Percentiles rank a stretch among this genome's conserved stretches.
Evolutionary conservation across 2,113 vertebrate species (phyloP).

Genomic region (Caranx melampygus): DNA sequence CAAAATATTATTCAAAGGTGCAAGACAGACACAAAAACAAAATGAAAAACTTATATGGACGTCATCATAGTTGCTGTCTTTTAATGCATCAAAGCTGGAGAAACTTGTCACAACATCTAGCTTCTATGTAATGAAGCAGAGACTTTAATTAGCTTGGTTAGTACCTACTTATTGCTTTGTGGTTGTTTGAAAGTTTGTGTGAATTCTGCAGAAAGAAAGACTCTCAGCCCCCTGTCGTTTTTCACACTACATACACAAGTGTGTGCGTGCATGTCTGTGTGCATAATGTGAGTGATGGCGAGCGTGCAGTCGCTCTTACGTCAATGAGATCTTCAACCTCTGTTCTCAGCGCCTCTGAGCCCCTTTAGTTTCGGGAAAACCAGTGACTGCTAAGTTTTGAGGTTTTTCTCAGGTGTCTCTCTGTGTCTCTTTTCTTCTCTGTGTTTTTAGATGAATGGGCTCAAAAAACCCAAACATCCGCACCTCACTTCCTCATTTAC

Average conservation of each 20-base stretch:
- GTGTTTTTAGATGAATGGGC: conserved; percentile 85
- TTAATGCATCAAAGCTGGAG: background rate
- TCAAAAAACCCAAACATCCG: conserved; percentile 87
- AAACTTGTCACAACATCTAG: background rate
- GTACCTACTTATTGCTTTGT: conserved; percentile 41
- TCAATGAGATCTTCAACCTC: conserved; percentile 76
- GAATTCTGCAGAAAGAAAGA: conserved; percentile 68
- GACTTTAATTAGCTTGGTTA: background rate
- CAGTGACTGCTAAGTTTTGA: conserved; percentile 75
- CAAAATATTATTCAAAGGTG: background rate
- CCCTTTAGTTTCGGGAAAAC: conserved; percentile 85
- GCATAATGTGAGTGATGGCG: conserved; percentile 47
- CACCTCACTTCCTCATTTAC: conserved; percentile 84
- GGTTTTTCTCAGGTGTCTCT: conserved; percentile 86
- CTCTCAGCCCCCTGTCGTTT: conserved; percentile 59
- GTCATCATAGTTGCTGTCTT: background rate
- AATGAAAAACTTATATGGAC: background rate
- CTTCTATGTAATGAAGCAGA: background rate
- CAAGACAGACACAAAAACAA: background rate
- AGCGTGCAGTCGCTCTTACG: conserved; percentile 72
- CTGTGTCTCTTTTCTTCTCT: conserved; percentile 67
- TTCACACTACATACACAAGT: conserved; percentile 50
- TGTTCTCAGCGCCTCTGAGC: conserved; percentile 78
- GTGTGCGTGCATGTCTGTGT: conserved; percentile 41
- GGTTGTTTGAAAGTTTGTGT: conserved; percentile 57